Base-by-base conservation (phyloP, 2,797 vertebrate species). In the Brotula barbata region DNA sequence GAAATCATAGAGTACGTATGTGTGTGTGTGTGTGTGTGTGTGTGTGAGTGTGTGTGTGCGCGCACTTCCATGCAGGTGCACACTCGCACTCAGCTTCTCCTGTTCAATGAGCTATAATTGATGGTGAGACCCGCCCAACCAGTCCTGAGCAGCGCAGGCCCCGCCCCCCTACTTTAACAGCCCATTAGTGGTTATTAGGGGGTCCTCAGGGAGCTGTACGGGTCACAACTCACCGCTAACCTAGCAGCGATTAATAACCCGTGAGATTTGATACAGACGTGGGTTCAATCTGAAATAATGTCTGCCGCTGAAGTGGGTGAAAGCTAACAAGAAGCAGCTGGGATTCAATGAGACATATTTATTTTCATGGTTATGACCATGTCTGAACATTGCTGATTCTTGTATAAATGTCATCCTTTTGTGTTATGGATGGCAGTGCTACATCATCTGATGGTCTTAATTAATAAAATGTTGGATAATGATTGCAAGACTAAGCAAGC, bases 71-170 rank as follows among this genome's bases (percentile, higher is more conserved):
- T 2, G 46, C 78, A 84, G 66, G 69, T 71, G 63, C 73, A 67
- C 58, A 49, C 63, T 19, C 57, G 57, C 64, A 66, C 65, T 44
- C 50, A 5, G 67, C 64, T 68, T 58, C 78, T 75, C 77, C 71
- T 80, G 82, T 83, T 89, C 85, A 88, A 89, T 91, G 89, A 89
- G 85, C 86, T 85, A 70, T 91, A 92, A 92, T 91, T 90, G 87
- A 70, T 71, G 84, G 84, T 83, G 87, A 83, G 74, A 60, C 41
- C 63, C 53, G 13, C 75, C 64, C 80, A 80, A 78, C 79, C 50
- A 59, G 68, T 72, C 46, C 50, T 64, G 77, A 89, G 85, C 69
- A 14, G 48, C 8, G 6, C 36, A 55, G 54, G 57, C 53, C 69
- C 75, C 70, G 39, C 80, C 81, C 85, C 72, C 80, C 77, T 71